These are phyloP conservation scores for Hyles euphorbiae DNA, from an alignment of 1,140 invertebrate species.

Conservation along the genomic window DNA sequence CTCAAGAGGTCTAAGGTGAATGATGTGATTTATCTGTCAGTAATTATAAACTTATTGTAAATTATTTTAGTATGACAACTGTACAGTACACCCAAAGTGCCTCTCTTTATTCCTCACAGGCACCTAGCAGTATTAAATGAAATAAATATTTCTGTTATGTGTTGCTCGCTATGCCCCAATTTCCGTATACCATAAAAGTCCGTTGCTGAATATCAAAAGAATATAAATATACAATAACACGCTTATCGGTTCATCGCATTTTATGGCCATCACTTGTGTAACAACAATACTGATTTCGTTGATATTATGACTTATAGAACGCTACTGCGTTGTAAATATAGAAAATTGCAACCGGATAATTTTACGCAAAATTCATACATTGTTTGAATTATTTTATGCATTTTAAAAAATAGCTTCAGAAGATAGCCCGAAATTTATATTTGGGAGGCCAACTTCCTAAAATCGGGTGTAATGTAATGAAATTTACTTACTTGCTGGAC, in stretches of 20 bases:
- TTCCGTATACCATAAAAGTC: slow-evolving; percentile 30
- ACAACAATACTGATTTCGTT: slow-evolving; percentile 12
- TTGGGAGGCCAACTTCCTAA: too few species aligned
- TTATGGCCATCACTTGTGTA: slow-evolving; percentile 22
- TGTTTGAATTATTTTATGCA: too few species aligned
- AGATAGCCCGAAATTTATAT: too few species aligned
- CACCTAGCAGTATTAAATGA: too few species aligned
- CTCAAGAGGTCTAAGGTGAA: slow-evolving; percentile 37
- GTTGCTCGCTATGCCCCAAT: slow-evolving; percentile 1
- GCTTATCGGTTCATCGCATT: slow-evolving; percentile 25
- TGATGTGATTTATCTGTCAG: slow-evolving; percentile 38
- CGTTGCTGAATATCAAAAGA: slow-evolving; percentile 14
- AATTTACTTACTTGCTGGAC: slow-evolving; percentile 66
- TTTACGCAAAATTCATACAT: too few species aligned
- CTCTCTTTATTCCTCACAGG: background rate
- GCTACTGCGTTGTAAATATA: background rate
- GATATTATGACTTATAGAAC: background rate
- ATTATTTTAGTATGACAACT: slow-evolving; percentile 49
- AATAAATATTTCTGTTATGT: too few species aligned
- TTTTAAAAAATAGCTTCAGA: too few species aligned
- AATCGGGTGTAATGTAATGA: too few species aligned
- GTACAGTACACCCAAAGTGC: slow-evolving; percentile 7
- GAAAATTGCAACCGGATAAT: too few species aligned
- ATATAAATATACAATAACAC: slow-evolving; percentile 22
- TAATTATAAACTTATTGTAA: slow-evolving; percentile 47